phyloP scores from a whole-genome alignment of 2,797 vertebrate species.

The Betta splendens region DNA sequence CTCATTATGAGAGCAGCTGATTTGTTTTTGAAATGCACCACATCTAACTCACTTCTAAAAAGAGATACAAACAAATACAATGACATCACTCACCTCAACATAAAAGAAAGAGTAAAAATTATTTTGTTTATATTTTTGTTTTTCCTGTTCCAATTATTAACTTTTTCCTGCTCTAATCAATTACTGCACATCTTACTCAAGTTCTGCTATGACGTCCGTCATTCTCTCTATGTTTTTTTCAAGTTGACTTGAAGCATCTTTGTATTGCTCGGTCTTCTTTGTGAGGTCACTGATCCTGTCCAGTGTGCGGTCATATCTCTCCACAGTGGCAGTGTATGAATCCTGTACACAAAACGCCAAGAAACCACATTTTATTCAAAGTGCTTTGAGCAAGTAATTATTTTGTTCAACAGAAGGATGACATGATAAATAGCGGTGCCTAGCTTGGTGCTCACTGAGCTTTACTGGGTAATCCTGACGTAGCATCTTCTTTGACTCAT shows the following conservation, averaged over 20 bases:
- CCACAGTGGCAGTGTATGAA: constrained; percentile 29
- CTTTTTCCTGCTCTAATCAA: background rate
- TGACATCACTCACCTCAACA: constrained; percentile 13
- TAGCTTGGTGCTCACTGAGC: constrained; percentile 24
- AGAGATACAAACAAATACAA: constrained; percentile 37
- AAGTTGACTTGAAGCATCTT: constrained; percentile 59
- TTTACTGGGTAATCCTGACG: constrained; percentile 37
- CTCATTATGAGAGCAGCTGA: constrained; percentile 73
- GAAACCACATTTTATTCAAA: constrained; percentile 12
- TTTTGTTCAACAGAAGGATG: constrained; percentile 17
- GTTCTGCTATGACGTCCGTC: constrained; percentile 57
- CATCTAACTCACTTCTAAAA: constrained; percentile 66
- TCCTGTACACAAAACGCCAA: constrained; percentile 50
- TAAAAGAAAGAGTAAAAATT: background rate
- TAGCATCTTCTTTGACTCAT: constrained; percentile 22
- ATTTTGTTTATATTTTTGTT: background rate
- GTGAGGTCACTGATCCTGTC: constrained; percentile 54
- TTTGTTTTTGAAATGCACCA: constrained; percentile 74
- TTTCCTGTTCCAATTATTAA: background rate
- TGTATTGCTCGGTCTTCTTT: constrained; percentile 57
- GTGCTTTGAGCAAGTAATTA: constrained; percentile 22
- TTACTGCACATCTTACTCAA: constrained; percentile 69
- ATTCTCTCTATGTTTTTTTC: constrained; percentile 48
- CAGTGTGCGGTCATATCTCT: constrained; percentile 36
- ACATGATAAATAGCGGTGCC: constrained; percentile 23